Percentiles rank a stretch among this genome's conserved stretches.
Evolutionary conservation across 2,797 vertebrate species (phyloP).

Genomic region (Hemitrygon akajei): DNA sequence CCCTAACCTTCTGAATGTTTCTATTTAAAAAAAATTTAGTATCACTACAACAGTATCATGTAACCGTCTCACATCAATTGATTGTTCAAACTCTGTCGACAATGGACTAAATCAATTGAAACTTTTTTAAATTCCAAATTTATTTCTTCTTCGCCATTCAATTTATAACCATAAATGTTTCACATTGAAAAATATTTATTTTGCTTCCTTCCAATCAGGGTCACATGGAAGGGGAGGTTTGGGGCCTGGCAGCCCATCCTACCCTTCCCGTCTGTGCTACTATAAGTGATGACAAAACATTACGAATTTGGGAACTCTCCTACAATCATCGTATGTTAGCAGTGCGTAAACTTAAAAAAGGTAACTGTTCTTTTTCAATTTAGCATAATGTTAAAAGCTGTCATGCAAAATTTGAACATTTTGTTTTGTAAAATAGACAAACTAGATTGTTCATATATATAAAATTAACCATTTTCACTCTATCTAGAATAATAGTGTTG

Average conservation of each 20-base stretch:
- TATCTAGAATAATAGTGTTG: not conserved
- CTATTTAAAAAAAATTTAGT: too few species aligned
- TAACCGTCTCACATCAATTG: not conserved
- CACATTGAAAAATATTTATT: not conserved
- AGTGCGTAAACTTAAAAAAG: conserved; percentile 93
- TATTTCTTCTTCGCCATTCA: not conserved
- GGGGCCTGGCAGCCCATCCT: conserved; percentile 87
- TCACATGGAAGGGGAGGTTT: conserved; percentile 95
- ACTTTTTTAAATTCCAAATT: not conserved
- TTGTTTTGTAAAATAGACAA: not conserved
- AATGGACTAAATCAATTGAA: not conserved
- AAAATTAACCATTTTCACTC: not conserved
- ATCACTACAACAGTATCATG: not conserved
- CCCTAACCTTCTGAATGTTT: too few species aligned
- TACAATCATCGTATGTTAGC: conserved; percentile 94
- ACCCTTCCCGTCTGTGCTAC: conserved; percentile 91
- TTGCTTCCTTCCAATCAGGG: conserved; percentile 60
- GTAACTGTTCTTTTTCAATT: conserved; percentile 49
- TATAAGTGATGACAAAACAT: conserved; percentile 88
- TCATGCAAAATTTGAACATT: not conserved
- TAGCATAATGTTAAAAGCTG: not conserved
- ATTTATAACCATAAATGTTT: not conserved
- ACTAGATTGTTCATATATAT: not conserved
- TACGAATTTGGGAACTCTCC: conserved; percentile 91
- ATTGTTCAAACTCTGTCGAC: not conserved